phyloP scores from a whole-genome alignment of 1,140 invertebrate genomes.

The Zaprionus lachaisei region DNA sequence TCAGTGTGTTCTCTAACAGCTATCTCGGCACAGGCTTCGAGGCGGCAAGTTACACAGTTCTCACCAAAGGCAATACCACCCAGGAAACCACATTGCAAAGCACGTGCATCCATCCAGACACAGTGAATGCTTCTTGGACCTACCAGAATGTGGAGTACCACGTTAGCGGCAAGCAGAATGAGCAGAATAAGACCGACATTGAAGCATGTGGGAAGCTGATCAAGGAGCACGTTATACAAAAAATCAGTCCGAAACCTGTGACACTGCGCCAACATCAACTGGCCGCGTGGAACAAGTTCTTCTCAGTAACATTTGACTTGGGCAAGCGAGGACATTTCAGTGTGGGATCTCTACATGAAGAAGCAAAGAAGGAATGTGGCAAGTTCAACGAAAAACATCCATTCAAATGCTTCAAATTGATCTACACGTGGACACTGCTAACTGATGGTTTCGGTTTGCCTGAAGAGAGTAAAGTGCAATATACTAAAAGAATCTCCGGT shows the following conservation, averaged over 20 bases:
- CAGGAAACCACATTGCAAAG: not conserved
- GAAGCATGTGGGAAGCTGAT: not conserved
- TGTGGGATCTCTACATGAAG: not conserved
- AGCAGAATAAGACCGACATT: not conserved
- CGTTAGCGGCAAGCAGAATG: not conserved
- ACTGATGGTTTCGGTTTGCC: not conserved
- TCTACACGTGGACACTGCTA: not conserved
- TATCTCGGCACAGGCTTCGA: not conserved
- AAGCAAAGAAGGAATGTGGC: not conserved
- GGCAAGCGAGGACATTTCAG: not conserved
- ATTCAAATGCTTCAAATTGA: not conserved
- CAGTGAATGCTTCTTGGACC: not conserved
- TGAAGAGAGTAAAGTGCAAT: not conserved
- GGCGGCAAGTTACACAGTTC: not conserved
- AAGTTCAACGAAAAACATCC: not conserved
- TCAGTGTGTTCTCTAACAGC: not conserved
- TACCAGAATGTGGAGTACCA: not conserved
- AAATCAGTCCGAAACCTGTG: not conserved
- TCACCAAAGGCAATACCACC: not conserved
- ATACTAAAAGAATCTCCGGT: not conserved
- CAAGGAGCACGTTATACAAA: not conserved
- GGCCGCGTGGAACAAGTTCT: not conserved
- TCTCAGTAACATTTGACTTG: not conserved
- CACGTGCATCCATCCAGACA: not conserved
- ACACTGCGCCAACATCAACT: not conserved